A percentile compares a stretch with the other conserved stretches of the same genome.
Evolutionary conservation across 2,797 vertebrate genomes (phyloP).

Genomic region (Sebastes cheni): DNA sequence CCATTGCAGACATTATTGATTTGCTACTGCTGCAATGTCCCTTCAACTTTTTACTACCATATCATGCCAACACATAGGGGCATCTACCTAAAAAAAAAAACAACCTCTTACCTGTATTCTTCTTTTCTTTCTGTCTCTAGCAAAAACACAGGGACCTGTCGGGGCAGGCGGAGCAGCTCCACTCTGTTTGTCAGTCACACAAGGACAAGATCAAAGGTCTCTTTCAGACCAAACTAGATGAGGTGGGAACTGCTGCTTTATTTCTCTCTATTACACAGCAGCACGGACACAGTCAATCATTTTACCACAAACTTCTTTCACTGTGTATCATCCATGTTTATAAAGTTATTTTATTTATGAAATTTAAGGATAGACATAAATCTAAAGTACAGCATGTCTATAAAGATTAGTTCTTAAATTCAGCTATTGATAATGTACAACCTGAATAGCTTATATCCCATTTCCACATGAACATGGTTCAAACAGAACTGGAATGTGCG

Average conservation of each 20-base stretch:
- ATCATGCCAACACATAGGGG: background rate
- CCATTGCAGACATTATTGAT: background rate
- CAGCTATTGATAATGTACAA: background rate
- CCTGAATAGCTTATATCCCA: background rate
- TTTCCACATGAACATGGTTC: background rate
- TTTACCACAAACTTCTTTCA: background rate
- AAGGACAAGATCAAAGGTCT: constrained; percentile 94
- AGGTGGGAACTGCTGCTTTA: constrained; percentile 80
- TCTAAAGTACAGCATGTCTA: background rate
- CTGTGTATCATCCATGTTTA: background rate
- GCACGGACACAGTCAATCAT: background rate
- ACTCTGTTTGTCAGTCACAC: constrained; percentile 92
- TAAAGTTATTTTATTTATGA: background rate
- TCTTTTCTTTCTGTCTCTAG: constrained; percentile 66
- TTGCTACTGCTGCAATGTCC: background rate
- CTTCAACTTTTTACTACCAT: background rate
- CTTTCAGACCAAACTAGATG: constrained; percentile 96
- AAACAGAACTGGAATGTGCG: background rate
- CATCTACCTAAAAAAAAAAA: background rate
- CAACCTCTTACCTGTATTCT: background rate
- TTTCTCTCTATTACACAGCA: background rate
- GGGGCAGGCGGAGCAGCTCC: constrained; percentile 91
- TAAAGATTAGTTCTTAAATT: background rate
- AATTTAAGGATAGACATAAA: background rate
- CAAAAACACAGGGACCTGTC: constrained; percentile 92